Evolutionary conservation across 2,113 vertebrate genomes (phyloP).

Genomic region (Antechinus stuartii): DNA sequence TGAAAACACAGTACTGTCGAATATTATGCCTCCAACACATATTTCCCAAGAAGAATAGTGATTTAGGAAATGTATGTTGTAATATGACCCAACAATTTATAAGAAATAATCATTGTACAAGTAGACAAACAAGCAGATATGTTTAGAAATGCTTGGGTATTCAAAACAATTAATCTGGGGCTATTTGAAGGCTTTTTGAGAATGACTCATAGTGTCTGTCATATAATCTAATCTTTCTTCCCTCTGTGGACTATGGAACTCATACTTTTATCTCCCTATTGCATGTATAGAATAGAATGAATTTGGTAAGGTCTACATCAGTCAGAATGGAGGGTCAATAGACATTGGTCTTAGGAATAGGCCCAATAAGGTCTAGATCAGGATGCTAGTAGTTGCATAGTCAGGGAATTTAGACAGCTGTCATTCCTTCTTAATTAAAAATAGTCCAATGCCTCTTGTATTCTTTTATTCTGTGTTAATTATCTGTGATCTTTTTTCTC

Average conservation of each 20-base stretch:
- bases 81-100: background rate
- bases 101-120: background rate
- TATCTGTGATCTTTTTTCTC: conserved; percentile 56
- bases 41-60: background rate
- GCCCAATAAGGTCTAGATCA: conserved; percentile 79
- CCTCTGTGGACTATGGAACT: conserved; percentile 41
- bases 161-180: background rate
- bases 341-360: conserved; percentile 59
- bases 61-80: background rate
- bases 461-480: conserved; percentile 68
- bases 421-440: conserved; percentile 87
- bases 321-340: conserved; percentile 67
- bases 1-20: background rate
- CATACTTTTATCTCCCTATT: conserved; percentile 56
- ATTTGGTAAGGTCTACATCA: conserved; percentile 70
- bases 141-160: background rate
- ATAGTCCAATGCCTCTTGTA: conserved; percentile 76
- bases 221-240: conserved; percentile 47
- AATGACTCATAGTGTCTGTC: conserved; percentile 65
- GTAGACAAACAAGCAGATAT: background rate
- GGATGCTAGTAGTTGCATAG: conserved; percentile 80
- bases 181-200: background rate
- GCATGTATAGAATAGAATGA: conserved; percentile 66
- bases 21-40: background rate
- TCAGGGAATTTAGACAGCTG: conserved; percentile 83